A percentile compares a stretch with the other conserved stretches of the same genome.
These are phyloP conservation scores for Pterocles orientalis DNA, from an alignment of 2,113 vertebrate species.

Conservation along the genomic window DNA sequence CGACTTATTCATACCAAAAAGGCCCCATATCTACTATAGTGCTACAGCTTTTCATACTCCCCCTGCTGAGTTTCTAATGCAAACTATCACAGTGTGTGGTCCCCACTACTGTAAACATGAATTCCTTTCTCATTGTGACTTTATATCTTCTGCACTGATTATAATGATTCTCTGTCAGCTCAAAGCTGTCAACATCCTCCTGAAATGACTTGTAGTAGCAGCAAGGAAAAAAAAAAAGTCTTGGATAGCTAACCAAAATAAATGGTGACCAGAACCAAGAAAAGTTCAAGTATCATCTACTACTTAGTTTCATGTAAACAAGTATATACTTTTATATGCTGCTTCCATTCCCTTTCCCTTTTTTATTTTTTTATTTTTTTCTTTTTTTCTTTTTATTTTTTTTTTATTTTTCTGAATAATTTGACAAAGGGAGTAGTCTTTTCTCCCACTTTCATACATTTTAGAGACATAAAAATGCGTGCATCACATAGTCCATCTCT, in stretches of 20 bases:
- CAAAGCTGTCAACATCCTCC: constrained; percentile 70
- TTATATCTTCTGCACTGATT: constrained; percentile 73
- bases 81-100: constrained; percentile 78
- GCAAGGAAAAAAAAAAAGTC: neutral
- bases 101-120: constrained; percentile 73
- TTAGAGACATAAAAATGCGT: neutral
- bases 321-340: neutral
- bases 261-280: neutral
- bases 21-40: constrained; percentile 46
- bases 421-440: neutral
- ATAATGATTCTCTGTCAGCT: constrained; percentile 76
- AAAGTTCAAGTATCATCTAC: neutral
- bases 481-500: neutral
- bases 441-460: neutral
- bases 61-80: constrained; percentile 78
- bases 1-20: constrained; percentile 65
- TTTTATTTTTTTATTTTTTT: too few relatives aligned
- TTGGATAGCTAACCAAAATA: constrained; percentile 14
- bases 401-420: neutral
- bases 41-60: constrained; percentile 57
- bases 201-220: constrained; percentile 36
- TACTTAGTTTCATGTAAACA: neutral
- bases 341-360: neutral
- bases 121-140: constrained; percentile 73
- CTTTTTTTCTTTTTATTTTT: neutral